Conservation (phyloP, 92 coral and sea anemone genomes). For the Siderastrea siderea region DNA sequence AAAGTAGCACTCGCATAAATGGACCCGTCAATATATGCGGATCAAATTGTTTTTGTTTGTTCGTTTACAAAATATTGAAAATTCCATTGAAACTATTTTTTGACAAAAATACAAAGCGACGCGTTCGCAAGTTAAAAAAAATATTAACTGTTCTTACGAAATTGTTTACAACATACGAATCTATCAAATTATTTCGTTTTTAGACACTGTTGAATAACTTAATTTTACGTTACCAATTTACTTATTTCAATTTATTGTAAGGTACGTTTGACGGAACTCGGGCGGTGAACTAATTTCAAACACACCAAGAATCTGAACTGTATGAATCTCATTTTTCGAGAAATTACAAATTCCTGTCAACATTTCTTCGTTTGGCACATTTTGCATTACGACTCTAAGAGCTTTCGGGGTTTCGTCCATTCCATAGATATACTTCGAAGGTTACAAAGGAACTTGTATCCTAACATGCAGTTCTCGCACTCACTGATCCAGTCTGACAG, state of each 20-base stretch:
- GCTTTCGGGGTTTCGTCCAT: not conserved
- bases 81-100: not conserved
- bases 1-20: not conserved
- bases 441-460: not conserved
- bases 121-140: slow-evolving; percentile 6
- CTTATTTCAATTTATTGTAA: not conserved
- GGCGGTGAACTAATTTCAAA: not conserved
- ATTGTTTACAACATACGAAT: not conserved
- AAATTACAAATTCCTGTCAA: not conserved
- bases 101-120: not conserved
- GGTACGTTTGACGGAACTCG: not conserved
- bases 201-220: slow-evolving; percentile 3
- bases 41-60: not conserved
- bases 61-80: not conserved
- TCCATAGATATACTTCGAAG: too few species aligned
- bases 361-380: not conserved
- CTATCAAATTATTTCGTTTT: slow-evolving; percentile 3
- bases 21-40: not conserved
- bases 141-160: not conserved
- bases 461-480: not conserved
- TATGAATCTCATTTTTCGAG: not conserved
- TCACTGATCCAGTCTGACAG: not conserved
- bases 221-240: slow-evolving; percentile 1
- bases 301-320: not conserved
- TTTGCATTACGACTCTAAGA: not conserved